Percentiles rank a stretch among this genome's conserved stretches.
Evolutionary conservation across 2,888 invertebrate species (phyloP).

Genomic region (Phania funesta): DNA sequence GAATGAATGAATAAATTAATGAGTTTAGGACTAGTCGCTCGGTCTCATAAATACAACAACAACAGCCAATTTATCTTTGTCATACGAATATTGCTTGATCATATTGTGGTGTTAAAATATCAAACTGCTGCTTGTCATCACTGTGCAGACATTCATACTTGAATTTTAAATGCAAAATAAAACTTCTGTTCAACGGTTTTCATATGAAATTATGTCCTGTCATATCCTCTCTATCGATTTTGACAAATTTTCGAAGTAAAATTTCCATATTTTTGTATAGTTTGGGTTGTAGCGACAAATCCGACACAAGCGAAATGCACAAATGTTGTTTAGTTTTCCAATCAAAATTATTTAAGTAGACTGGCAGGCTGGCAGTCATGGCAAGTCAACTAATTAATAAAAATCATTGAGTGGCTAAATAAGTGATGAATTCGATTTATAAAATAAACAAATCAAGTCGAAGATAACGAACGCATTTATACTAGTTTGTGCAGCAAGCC

Average conservation of each 20-base stretch:
- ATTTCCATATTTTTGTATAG: neutral
- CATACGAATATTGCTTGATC: neutral
- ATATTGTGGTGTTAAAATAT: neutral
- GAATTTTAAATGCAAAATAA: neutral
- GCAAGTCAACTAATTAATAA: slow-evolving; percentile 7
- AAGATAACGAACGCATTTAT: slow-evolving; percentile 16
- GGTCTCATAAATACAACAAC: too few species aligned
- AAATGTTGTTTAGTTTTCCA: neutral
- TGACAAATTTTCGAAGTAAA: slow-evolving; percentile 13
- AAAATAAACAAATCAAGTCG: slow-evolving; percentile 21
- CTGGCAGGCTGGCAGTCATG: neutral
- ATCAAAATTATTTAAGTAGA: neutral
- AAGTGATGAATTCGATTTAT: slow-evolving; percentile 3
- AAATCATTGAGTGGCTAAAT: neutral
- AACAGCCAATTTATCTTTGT: too few species aligned
- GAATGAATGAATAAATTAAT: too few species aligned
- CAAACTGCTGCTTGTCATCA: slow-evolving; percentile 4
- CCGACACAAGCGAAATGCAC: neutral
- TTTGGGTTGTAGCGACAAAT: neutral
- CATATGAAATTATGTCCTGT: neutral
- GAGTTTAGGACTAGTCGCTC: too few species aligned
- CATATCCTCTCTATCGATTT: slow-evolving; percentile 3
- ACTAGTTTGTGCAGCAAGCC: slow-evolving; percentile 17
- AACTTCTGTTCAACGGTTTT: neutral
- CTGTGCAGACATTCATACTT: neutral